Evolutionary conservation across 2,888 invertebrate species (phyloP).

Genomic region (Volucella inanis): DNA sequence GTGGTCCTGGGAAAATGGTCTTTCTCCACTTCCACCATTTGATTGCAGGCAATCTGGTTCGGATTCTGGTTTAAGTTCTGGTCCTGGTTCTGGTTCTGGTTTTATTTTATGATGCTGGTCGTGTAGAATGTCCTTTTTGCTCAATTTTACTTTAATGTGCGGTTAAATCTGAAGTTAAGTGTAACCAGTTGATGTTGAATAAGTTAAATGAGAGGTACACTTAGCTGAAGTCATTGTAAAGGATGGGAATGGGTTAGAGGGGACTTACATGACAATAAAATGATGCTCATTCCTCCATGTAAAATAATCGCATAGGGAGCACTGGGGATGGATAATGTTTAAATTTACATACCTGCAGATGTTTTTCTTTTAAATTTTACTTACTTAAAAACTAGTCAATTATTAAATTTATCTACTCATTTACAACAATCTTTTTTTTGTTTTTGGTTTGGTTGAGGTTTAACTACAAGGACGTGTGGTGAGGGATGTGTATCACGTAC

Average conservation of each 20-base stretch:
- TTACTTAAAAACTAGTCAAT: constrained; percentile 37
- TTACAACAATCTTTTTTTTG: constrained; percentile 17
- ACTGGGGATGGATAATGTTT: constrained; percentile 1
- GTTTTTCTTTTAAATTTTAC: constrained; percentile 9
- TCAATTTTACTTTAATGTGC: background rate
- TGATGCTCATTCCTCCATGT: constrained; percentile 18
- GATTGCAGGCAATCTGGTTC: constrained; percentile 6
- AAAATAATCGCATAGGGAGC: constrained; percentile 23
- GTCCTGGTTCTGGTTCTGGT: background rate
- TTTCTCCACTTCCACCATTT: background rate
- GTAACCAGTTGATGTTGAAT: constrained; percentile 40
- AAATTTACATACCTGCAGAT: constrained; percentile 9
- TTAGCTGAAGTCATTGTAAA: too few relatives aligned
- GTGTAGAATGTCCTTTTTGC: constrained; percentile 9
- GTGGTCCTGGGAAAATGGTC: background rate
- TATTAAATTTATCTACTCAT: constrained; percentile 43
- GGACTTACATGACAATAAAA: background rate
- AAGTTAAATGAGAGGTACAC: constrained; percentile 13
- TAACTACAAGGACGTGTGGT: background rate
- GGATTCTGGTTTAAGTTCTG: constrained; percentile 14
- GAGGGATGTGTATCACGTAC: constrained; percentile 1
- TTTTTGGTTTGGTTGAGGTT: background rate
- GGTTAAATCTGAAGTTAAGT: constrained; percentile 41
- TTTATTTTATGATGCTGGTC: background rate
- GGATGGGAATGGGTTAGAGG: background rate